Evolutionary conservation across 1,140 invertebrate species (phyloP).

Genomic region (Euura saliciscinereae): DNA sequence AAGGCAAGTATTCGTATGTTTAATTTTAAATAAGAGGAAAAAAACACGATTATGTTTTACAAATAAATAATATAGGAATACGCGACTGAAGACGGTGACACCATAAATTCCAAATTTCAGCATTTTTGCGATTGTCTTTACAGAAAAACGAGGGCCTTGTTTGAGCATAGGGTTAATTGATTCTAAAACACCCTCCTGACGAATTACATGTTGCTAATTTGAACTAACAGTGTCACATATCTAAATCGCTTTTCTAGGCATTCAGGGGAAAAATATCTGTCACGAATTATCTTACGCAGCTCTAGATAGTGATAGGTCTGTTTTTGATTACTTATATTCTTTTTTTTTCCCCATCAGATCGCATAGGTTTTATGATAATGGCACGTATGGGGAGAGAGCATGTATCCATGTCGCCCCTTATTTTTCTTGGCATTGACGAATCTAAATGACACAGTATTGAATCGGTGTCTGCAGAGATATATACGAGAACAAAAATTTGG

Average conservation of each 20-base stretch:
- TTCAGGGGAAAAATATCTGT: background rate
- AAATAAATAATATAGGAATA: background rate
- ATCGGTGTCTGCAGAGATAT: slow-evolving; percentile 1
- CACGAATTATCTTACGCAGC: background rate
- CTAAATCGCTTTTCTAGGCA: background rate
- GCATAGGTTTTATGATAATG: background rate
- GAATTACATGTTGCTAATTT: background rate
- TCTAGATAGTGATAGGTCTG: background rate
- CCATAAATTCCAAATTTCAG: background rate
- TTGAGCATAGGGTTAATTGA: too few species aligned
- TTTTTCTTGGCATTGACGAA: slow-evolving; percentile 2
- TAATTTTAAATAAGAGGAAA: background rate
- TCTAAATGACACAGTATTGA: background rate
- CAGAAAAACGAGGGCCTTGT: too few species aligned
- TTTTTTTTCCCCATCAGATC: background rate
- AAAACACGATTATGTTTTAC: background rate
- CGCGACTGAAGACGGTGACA: background rate
- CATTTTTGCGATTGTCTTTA: too few species aligned
- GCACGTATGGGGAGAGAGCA: background rate
- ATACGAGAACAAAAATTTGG: background rate
- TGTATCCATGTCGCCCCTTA: background rate
- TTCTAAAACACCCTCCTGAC: too few species aligned
- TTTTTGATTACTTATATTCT: background rate
- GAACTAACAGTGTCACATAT: background rate
- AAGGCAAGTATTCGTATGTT: background rate